phyloP scores from a whole-genome alignment of 53 echinoderm and acorn worm genomes.

The Echinometra lucunter region DNA sequence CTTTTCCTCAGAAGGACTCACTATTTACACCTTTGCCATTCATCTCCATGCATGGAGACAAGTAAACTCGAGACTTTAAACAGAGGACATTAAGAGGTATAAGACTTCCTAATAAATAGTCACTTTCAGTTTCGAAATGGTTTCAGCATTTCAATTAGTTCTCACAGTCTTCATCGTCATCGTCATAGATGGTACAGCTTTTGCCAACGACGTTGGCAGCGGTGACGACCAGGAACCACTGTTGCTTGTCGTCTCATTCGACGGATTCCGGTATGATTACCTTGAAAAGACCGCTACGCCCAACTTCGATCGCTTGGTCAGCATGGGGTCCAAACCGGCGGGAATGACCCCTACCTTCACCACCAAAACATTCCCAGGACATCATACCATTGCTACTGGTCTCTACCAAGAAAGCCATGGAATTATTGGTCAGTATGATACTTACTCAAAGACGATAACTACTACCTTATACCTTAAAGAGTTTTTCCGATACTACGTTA shows the following conservation, averaged over 20 bases:
- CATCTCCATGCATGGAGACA: too few relatives aligned
- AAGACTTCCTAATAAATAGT: background rate
- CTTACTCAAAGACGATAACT: too few relatives aligned
- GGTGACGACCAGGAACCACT: background rate
- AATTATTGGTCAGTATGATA: conserved; percentile 70
- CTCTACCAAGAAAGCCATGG: conserved; percentile 86
- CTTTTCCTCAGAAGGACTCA: too few relatives aligned
- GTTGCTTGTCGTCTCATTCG: conserved; percentile 78
- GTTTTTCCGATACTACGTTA: too few relatives aligned
- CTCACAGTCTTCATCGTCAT: background rate
- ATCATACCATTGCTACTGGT: conserved; percentile 83
- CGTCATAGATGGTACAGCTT: background rate
- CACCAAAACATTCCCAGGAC: conserved; percentile 90
- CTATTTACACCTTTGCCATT: too few relatives aligned
- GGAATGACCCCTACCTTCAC: conserved; percentile 70
- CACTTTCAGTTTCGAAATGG: background rate
- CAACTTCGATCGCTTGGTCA: conserved; percentile 77
- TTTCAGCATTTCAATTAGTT: background rate
- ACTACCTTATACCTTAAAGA: too few relatives aligned
- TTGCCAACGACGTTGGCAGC: background rate
- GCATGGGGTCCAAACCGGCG: conserved; percentile 70
- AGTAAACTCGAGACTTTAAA: too few relatives aligned
- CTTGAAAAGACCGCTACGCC: conserved; percentile 78
- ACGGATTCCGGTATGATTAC: conserved; percentile 89
- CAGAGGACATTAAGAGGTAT: too few relatives aligned